phyloP scores from a whole-genome alignment of 1,140 invertebrate species.

The Eriosoma lanigerum region DNA sequence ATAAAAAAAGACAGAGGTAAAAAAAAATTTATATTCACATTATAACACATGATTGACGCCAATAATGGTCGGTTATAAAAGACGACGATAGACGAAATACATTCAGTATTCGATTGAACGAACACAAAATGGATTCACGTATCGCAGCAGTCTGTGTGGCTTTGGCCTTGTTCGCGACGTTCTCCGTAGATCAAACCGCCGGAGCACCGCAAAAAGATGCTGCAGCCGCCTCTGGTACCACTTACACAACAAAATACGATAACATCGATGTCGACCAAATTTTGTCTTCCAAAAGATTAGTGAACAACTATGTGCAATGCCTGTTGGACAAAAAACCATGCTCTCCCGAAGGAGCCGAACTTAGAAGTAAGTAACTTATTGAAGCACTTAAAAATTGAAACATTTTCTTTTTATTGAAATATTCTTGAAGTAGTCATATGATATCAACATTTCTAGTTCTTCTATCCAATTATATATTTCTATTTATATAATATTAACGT shows the following conservation, averaged over 20 bases:
- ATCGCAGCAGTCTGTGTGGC: constrained; percentile 8
- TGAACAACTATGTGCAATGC: constrained; percentile 62
- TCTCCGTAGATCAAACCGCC: not conserved
- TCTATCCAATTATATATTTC: too few species aligned
- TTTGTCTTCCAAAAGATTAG: constrained; percentile 60
- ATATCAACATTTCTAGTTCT: too few species aligned
- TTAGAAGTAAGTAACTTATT: constrained; percentile 60
- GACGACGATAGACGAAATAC: too few species aligned
- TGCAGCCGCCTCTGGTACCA: not conserved
- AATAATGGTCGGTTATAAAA: constrained; percentile 7
- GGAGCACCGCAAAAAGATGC: not conserved
- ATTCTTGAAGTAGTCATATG: too few species aligned
- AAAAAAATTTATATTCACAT: too few species aligned
- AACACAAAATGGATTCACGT: constrained; percentile 13
- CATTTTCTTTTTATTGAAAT: too few species aligned
- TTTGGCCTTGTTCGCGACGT: not conserved
- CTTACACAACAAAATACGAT: constrained; percentile 63
- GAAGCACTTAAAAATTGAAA: too few species aligned
- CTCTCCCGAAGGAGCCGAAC: constrained; percentile 61
- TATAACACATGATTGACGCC: not conserved
- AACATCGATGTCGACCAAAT: constrained; percentile 62
- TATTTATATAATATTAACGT: too few species aligned
- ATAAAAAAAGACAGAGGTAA: not conserved
- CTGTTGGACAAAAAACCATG: constrained; percentile 62
- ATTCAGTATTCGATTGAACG: not conserved